Conservation (phyloP, 2,797 vertebrate genomes). For the Acipenser oxyrinchus region DNA sequence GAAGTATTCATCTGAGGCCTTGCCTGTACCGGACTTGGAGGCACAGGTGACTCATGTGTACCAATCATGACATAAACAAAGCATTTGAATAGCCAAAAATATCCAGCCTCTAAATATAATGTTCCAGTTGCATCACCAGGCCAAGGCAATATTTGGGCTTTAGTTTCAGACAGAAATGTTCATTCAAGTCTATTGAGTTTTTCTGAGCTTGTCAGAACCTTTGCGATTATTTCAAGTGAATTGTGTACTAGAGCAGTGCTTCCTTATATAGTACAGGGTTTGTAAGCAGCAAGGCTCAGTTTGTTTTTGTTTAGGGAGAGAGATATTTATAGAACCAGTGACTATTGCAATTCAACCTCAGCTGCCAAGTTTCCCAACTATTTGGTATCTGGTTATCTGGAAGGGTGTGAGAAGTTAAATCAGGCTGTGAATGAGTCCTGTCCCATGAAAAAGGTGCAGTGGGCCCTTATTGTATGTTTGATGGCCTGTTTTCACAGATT, state of each 20-base stretch:
- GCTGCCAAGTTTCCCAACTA: background rate
- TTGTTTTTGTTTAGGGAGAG: background rate
- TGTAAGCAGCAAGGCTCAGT: background rate
- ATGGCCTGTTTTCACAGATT: constrained; percentile 3
- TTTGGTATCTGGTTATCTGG: background rate
- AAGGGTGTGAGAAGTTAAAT: background rate
- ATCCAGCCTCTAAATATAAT: too few species aligned
- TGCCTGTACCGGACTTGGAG: too few species aligned
- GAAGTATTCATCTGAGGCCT: too few species aligned
- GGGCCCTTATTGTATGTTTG: background rate
- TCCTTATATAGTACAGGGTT: background rate
- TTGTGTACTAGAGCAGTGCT: background rate
- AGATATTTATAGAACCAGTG: background rate
- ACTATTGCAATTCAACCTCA: background rate
- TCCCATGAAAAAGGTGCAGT: background rate
- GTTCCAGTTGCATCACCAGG: too few species aligned
- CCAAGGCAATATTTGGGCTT: too few species aligned
- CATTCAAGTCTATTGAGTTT: too few species aligned
- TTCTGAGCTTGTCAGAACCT: too few species aligned
- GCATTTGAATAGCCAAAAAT: too few species aligned
- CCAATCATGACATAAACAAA: too few species aligned
- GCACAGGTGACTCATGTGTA: too few species aligned
- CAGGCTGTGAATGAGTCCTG: background rate
- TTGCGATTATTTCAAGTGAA: too few species aligned
- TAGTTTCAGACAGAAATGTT: too few species aligned